Evolutionary conservation across 1,140 invertebrate species (phyloP), one percentile per base, ranked within the genome.

Genomic region (Galleria mellonella): DNA sequence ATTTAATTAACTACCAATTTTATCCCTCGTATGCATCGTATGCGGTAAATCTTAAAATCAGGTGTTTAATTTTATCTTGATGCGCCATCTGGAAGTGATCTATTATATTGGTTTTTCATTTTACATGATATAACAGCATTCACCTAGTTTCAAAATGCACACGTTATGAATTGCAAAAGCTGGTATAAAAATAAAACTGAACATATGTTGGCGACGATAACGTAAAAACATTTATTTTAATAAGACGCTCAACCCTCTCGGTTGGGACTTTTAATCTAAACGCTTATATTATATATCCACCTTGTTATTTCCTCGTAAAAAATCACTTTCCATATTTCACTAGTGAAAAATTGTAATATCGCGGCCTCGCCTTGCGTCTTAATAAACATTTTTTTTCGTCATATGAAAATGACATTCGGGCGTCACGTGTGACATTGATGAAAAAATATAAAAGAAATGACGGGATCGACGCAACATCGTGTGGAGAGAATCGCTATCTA

Each of bases 361-460:
- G 72, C 61, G 64, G 62, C 65, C 56, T 55, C 27, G 43, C 37
- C 39, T 52, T 43, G 62, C 68, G 66, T 83, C 76, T 81, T 85
- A 83, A 83, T 83, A 83, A 84, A 75, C 72, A 76, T 79, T 81
- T 84, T 79, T 79, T 83, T 81, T 72, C 72, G 58, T 81, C 78
- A 57, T 60, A 83, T 79, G 78, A 84, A 84, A 84, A 81, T 84
- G 81, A 79, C 78, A 81, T 84, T 81, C 60, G 42, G 74, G 78
- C 81, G 74, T 83, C 81, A 84, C 78, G 64, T 84, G 81, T 83
- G 76, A 83, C 75, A 81, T 84, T 83, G 81, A 84, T 84, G 81
- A 84, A 84, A 84, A 83, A 83, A 84, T 83, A 84, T 84, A 82
- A 83, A 82, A 81, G 76, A 78, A 71, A 83, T 74, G 76, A 75